Evolutionary conservation across 2,888 invertebrate genomes (phyloP), one percentile per base, ranked within the genome.

Genomic region (Lampropteryx suffumata): DNA sequence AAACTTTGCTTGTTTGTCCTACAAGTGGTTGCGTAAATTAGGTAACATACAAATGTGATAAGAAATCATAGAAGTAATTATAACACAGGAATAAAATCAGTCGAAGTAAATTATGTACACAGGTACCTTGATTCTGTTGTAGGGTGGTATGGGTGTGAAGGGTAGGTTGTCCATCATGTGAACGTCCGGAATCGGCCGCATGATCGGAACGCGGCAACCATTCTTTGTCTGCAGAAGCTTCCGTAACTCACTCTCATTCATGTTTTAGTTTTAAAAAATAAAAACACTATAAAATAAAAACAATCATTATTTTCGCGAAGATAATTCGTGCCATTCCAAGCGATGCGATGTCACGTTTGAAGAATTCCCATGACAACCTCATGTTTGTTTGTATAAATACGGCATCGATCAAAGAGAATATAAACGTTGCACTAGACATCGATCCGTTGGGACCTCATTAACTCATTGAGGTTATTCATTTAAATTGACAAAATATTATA

Each of bases 1-100:
- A 51, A 85, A 86, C 54, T 81, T 82, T 1, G 73, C 70, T 69
- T 82, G 76, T 62, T 87, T 88, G n/a, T 85, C 89, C 90, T 91
- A 67, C 42, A 55, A 56, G 32, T 39, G 10, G 21, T 46, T 48
- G 29, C 8, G 6, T 9, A 26, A 8, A 17, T 41, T 39, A 40
- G 27, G 24, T 8, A 8, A 14, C 1, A 1, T 4, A n/a, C 1
- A 28, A 28, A 28, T 28, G 3, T n/a, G n/a, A 28, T n/a, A 24
- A 24, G n/a, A 21, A 21, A 5, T 21, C 5, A 21, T 21, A 21
- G 5, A 3, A 5, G 3, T 21, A 21, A 21, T 21, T 3, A 21
- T 3, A 21, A 21, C 5, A 21, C 5, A 21, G 7, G 24, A 17
- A 3, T 4, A 17, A 17, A 17, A 24, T 24, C 24, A 24, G 24